Conservation (phyloP, 2,888 invertebrate genomes). For the Invenusta paracnida region DNA sequence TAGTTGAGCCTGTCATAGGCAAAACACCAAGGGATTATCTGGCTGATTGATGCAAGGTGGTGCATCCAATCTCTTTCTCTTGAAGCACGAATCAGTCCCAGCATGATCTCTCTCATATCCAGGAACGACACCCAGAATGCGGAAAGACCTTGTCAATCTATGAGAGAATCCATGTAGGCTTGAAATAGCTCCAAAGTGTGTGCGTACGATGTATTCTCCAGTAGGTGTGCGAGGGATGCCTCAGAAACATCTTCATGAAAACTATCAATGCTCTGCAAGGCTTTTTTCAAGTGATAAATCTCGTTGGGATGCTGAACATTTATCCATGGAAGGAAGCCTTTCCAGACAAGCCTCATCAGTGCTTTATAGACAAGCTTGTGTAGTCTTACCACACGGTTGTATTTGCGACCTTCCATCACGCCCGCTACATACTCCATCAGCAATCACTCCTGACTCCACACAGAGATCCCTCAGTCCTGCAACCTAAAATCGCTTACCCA, state of each 20-base stretch:
- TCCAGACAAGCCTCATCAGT: neutral
- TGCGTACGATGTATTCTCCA: slow-evolving; percentile 20
- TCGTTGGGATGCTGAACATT: slow-evolving; percentile 45
- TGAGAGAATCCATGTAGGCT: slow-evolving; percentile 28
- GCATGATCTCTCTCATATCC: slow-evolving; percentile 28
- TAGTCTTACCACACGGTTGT: slow-evolving; percentile 43
- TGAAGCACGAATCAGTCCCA: slow-evolving; percentile 16
- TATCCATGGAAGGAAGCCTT: slow-evolving; percentile 25
- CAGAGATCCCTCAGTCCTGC: slow-evolving; percentile 48
- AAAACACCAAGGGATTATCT: slow-evolving; percentile 23
- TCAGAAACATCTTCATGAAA: slow-evolving; percentile 34
- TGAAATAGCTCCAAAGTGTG: neutral
- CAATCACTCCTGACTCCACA: slow-evolving; percentile 41
- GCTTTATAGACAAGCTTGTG: slow-evolving; percentile 26
- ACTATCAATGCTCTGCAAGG: slow-evolving; percentile 27
- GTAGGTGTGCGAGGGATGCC: slow-evolving; percentile 22
- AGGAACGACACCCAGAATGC: slow-evolving; percentile 30
- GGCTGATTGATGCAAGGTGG: neutral
- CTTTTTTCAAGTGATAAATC: slow-evolving; percentile 3
- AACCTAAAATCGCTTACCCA: slow-evolving; percentile 48
- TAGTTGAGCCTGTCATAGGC: slow-evolving; percentile 25
- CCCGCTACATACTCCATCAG: slow-evolving; percentile 46
- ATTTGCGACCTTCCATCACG: slow-evolving; percentile 45
- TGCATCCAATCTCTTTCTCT: slow-evolving; percentile 4
- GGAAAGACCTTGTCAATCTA: neutral